Evolutionary conservation across 2,113 vertebrate species (phyloP).

Genomic region (Xenus cinereus): DNA sequence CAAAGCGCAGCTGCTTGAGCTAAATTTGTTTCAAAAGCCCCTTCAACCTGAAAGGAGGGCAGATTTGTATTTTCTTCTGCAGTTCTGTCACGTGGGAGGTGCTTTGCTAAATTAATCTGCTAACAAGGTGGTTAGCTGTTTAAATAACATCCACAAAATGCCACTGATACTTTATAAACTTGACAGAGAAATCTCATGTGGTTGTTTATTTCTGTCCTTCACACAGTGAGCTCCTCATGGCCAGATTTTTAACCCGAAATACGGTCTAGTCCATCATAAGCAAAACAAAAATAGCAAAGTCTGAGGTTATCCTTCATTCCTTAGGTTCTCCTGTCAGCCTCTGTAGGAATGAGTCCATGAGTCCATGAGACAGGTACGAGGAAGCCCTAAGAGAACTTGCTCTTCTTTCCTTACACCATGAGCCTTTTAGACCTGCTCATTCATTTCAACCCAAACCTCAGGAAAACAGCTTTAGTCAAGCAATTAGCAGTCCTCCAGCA

Average conservation of each 20-base stretch:
- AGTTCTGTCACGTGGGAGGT: background rate
- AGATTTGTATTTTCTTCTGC: background rate
- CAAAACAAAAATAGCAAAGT: background rate
- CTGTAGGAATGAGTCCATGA: background rate
- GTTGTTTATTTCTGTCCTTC: background rate
- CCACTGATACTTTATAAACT: background rate
- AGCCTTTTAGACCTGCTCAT: background rate
- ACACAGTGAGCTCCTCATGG: background rate
- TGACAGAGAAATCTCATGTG: background rate
- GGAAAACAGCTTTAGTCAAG: background rate
- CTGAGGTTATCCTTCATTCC: background rate
- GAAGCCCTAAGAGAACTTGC: background rate
- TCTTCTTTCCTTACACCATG: background rate
- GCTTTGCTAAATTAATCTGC: background rate
- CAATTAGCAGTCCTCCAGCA: background rate
- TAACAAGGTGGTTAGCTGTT: background rate
- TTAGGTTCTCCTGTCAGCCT: background rate
- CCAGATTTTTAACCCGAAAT: background rate
- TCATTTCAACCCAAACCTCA: background rate
- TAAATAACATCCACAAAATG: background rate
- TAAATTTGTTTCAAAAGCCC: background rate
- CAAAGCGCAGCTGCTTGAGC: background rate
- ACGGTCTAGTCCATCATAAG: background rate
- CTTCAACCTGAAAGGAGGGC: background rate
- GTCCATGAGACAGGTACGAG: background rate